Percentiles rank a stretch among this genome's conserved stretches.
Conservation (phyloP, 2,797 vertebrate genomes). For the Diglossa cyanea region DNA sequence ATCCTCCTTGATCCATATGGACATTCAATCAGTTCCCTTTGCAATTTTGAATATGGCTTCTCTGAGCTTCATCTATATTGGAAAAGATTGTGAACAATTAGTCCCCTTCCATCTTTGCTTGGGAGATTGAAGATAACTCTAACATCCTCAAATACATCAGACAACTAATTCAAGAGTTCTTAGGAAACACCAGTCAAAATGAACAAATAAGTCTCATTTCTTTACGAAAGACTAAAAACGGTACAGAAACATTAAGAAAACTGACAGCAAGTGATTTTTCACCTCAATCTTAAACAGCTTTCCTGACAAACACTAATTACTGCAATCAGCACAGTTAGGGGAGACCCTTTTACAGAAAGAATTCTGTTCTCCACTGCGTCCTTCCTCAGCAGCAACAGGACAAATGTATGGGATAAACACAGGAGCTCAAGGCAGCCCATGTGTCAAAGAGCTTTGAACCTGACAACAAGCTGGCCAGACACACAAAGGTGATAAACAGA, state of each 20-base stretch:
- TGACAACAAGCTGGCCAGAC: neutral
- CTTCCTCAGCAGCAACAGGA: neutral
- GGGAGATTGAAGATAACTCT: neutral
- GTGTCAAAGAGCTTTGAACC: neutral
- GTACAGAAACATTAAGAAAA: neutral
- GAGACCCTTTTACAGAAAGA: neutral
- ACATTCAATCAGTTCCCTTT: neutral
- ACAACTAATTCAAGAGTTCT: neutral
- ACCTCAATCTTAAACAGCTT: neutral
- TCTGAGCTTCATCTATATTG: neutral
- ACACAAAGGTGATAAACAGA: neutral
- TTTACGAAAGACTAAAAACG: neutral
- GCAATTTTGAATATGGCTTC: neutral
- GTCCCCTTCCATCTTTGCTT: neutral
- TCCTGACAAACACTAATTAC: neutral
- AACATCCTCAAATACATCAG: neutral
- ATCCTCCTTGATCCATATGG: neutral
- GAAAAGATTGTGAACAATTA: neutral
- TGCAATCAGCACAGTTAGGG: neutral
- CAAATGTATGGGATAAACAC: neutral
- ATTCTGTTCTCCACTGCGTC: neutral
- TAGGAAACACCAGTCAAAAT: neutral
- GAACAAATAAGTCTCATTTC: neutral
- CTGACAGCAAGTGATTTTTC: neutral
- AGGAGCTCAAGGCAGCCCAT: rapidly evolving